phyloP scores from a whole-genome alignment of 1,140 invertebrate genomes.

The Bombus impatiens region DNA sequence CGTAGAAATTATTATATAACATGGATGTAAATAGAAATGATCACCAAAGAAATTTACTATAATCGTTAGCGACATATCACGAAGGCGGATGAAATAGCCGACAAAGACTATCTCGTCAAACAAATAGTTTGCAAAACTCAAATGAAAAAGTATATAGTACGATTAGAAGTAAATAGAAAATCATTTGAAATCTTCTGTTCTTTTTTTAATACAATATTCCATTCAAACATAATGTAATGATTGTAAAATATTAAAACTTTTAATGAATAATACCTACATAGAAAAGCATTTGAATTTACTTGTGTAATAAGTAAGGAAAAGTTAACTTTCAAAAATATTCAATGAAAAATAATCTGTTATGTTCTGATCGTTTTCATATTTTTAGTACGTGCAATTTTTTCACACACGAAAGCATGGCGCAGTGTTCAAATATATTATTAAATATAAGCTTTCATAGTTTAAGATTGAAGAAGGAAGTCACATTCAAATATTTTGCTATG shows the following conservation, averaged over 20 bases:
- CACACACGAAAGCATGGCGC: slow-evolving; percentile 19
- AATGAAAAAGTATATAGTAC: neutral
- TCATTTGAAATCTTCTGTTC: slow-evolving; percentile 3
- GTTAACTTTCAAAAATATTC: neutral
- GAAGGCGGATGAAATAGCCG: neutral
- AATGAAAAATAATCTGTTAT: slow-evolving; percentile 24
- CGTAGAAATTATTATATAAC: slow-evolving; percentile 43
- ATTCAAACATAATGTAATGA: neutral
- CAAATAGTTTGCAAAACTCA: slow-evolving; percentile 12
- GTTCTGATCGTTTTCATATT: slow-evolving; percentile 9
- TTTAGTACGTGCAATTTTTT: slow-evolving; percentile 31
- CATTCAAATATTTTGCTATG: neutral
- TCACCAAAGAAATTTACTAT: slow-evolving; percentile 54
- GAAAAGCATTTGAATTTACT: neutral
- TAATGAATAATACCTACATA: neutral
- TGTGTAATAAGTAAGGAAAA: neutral
- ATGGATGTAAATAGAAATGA: slow-evolving; percentile 42
- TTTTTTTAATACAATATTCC: neutral
- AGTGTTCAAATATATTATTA: slow-evolving; percentile 40
- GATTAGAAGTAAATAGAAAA: slow-evolving; percentile 11
- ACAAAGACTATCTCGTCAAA: neutral
- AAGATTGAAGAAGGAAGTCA: slow-evolving; percentile 26
- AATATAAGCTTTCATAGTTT: slow-evolving; percentile 20
- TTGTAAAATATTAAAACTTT: neutral
- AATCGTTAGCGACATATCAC: slow-evolving; percentile 50